phyloP scores from a whole-genome alignment of 2,797 vertebrate genomes.

The Malacoraja senta region DNA sequence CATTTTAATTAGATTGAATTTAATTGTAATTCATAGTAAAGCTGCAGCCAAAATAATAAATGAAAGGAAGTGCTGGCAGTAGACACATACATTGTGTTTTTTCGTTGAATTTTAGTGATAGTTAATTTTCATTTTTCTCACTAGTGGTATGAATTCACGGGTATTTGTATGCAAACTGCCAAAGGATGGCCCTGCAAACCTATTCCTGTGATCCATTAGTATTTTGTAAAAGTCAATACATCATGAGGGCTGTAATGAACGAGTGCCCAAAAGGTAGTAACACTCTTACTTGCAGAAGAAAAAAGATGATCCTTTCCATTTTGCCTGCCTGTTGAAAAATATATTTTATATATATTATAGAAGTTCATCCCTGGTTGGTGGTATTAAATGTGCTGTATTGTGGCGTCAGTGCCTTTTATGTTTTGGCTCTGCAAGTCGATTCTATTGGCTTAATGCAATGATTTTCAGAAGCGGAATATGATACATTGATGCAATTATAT shows the following conservation, averaged over 20 bases:
- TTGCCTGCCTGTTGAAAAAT: neutral
- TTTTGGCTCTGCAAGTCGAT: no score
- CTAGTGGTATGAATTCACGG: neutral
- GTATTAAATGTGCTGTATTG: no score
- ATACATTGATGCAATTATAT: no score
- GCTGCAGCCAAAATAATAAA: neutral
- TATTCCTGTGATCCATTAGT: conserved; percentile 10
- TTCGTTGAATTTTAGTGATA: neutral
- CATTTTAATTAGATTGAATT: conserved; percentile 9
- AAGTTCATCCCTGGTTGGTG: neutral
- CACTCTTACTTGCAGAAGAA: neutral
- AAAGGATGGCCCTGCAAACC: neutral
- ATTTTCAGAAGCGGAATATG: no score
- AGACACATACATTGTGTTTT: neutral
- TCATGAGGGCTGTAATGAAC: neutral
- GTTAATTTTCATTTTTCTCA: conserved; percentile 15
- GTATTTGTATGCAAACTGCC: conserved; percentile 11
- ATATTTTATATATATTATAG: neutral
- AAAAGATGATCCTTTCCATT: neutral
- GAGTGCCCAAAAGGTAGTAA: neutral
- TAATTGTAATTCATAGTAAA: neutral
- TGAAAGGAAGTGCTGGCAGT: neutral
- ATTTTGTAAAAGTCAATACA: conserved; percentile 19
- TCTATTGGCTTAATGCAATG: no score
- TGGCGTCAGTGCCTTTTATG: no score